These are phyloP conservation scores for Menura novaehollandiae DNA, from an alignment of 2,113 vertebrate species.

Conservation along the genomic window DNA sequence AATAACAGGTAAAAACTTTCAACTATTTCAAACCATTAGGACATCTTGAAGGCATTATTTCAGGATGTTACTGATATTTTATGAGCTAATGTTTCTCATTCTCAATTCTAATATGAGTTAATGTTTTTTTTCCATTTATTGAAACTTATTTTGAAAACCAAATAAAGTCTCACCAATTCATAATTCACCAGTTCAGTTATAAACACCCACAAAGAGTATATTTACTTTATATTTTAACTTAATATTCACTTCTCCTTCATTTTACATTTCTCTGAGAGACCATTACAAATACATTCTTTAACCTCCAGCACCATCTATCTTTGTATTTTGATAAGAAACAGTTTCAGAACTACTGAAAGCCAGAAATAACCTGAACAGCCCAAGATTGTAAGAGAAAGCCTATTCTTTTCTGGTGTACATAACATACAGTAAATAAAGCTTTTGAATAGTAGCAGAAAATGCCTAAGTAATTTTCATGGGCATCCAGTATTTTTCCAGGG, in stretches of 20 bases:
- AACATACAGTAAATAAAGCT: background rate
- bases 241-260: background rate
- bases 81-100: too few relatives aligned
- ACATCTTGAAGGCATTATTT: background rate
- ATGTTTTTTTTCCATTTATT: too few relatives aligned
- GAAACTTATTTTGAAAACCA: background rate
- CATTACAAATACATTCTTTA: background rate
- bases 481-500: background rate
- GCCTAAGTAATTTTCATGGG: background rate
- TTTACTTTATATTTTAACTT: background rate
- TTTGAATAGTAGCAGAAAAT: background rate
- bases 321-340: background rate
- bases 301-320: background rate
- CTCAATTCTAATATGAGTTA: too few relatives aligned
- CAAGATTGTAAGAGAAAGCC: background rate
- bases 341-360: background rate
- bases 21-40: background rate
- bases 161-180: background rate
- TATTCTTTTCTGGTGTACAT: background rate
- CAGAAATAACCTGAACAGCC: background rate
- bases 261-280: background rate
- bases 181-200: background rate
- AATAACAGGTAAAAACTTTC: background rate
- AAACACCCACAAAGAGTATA: background rate
- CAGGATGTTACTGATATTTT: too few relatives aligned